Base-by-base conservation (phyloP, 2,888 invertebrate species). In the Cephonodes hylas region DNA sequence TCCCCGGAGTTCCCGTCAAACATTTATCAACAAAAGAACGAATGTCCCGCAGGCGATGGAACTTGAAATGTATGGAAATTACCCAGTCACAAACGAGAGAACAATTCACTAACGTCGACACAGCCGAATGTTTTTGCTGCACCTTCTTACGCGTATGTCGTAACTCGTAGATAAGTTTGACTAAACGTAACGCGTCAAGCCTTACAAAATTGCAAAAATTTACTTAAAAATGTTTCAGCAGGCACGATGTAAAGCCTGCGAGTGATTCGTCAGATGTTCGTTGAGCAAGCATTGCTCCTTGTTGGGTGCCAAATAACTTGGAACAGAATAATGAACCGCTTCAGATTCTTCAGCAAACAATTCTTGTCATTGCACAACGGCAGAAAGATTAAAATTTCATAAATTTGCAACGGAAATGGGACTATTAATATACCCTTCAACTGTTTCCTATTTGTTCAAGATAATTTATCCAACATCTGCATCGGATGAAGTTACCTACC, bases 11-110 rank as follows among this genome's bases (percentile, higher is more conserved):
- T 91, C 85, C 90, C 91, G 92, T 91, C 91, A 92, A 92, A 91
- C 91, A 91, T 91, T 91, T 92, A 91, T 92, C 92, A 92, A 92
- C 91, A 92, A 91, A 91, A 91, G 91, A 92, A 91, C 88, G 91
- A 91, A 91, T 91, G 90, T 91, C 91, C 91, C 92, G 90, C 90
- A 91, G 92, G 91, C 91, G 91, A 91, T 90, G 86, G 90, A 92
- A 91, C 91, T 91, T 91, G 88, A 91, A 91, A 92, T 92, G 91
- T 92, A 92, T 92, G 92, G 91, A 92, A 91, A 92, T 92, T 92
- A 91, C 91, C 91, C 87, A 91, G 91, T 89, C 91, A 91, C 90
- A 84, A 85, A 88, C 91, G 89, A 82, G 87, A 89, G 91, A 91
- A 92, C 91, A 91, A 91, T 91, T 90, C 91, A 91, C 91, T 91